A percentile compares a stretch with the other conserved stretches of the same genome.
Conservation (phyloP, 2,113 vertebrate species). For the Ascaphus truei region DNA sequence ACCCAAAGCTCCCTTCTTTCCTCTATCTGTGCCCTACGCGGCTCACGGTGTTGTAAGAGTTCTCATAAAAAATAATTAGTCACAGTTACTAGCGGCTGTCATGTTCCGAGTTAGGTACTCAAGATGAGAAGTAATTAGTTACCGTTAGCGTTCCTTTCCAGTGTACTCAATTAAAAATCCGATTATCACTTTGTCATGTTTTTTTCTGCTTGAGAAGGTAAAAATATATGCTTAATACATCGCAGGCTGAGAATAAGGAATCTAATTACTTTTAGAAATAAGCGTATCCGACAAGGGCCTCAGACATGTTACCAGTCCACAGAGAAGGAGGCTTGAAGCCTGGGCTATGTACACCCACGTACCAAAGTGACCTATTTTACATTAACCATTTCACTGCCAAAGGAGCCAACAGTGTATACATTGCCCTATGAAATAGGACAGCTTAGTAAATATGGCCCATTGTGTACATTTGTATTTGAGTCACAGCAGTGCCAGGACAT, state of each 20-base stretch:
- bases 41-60: slow-evolving; percentile 14
- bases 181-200: slow-evolving; percentile 38
- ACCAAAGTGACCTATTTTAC: too few relatives aligned
- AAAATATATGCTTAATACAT: slow-evolving; percentile 34
- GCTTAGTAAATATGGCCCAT: too few relatives aligned
- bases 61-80: slow-evolving; percentile 38
- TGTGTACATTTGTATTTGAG: too few relatives aligned
- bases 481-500: too few relatives aligned
- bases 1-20: neutral
- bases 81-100: slow-evolving; percentile 36
- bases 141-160: slow-evolving; percentile 14
- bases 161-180: slow-evolving; percentile 33
- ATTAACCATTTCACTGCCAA: too few relatives aligned
- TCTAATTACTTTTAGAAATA: slow-evolving; percentile 33
- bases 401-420: too few relatives aligned
- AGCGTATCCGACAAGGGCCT: slow-evolving; percentile 26
- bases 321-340: neutral
- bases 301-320: slow-evolving; percentile 29
- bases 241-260: slow-evolving; percentile 3
- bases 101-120: slow-evolving; percentile 29
- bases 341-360: slow-evolving; percentile 2
- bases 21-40: neutral
- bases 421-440: too few relatives aligned
- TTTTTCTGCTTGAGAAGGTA: slow-evolving; percentile 36
- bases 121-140: slow-evolving; percentile 36